Base-by-base conservation (phyloP, 2,888 invertebrate genomes). In the Hemicrepidius hirtus region DNA sequence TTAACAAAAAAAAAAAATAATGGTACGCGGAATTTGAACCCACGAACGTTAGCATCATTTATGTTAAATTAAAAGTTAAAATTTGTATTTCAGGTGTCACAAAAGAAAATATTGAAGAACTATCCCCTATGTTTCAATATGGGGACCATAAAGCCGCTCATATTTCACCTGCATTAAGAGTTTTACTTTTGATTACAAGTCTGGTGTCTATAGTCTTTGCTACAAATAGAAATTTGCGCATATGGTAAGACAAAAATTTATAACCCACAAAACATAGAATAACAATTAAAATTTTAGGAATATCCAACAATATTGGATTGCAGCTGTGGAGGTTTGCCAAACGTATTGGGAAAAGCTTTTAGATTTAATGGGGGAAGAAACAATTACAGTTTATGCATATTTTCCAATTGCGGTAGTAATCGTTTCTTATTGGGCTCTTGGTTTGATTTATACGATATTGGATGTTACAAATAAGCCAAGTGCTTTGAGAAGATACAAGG, bases 241-340 rank as follows among this genome's bases (percentile, higher is more conserved):
- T 44, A 44, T 44, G 18, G 44, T 44, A 44, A 5, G n/a, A n/a
- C n/a, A n/a, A n/a, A n/a, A n/a, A 5, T 5, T 32, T 32, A 9
- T 9, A 32, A 32, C 3, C 1, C 9, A 9, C 1, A 9, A 32
- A 9, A 6, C 32, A 9, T 1, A 9, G 9, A 32, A 32, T 32
- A 32, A 32, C 9, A 32, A 32, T 40, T 40, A 40, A 5, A n/a
- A 40, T 85, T 87, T 78, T 80, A 95, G 94, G 93, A 93, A 95
- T 85, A 87, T 94, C 76, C 94, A 94, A 85, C 88, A 91, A 82
- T 93, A 95, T 83, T 95, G 95, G 95, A 94, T 94, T 66, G 94
- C 94, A 10, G 94, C 94, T 6, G 95, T 94, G 13, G 92, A 94
- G 82, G 94, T 94, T 83, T 95, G 95, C 95, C 94, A 95, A 84